A percentile compares a stretch with the other conserved stretches of the same genome.
Conservation (phyloP, 2,113 vertebrate genomes). For the Isichthys henryi region DNA sequence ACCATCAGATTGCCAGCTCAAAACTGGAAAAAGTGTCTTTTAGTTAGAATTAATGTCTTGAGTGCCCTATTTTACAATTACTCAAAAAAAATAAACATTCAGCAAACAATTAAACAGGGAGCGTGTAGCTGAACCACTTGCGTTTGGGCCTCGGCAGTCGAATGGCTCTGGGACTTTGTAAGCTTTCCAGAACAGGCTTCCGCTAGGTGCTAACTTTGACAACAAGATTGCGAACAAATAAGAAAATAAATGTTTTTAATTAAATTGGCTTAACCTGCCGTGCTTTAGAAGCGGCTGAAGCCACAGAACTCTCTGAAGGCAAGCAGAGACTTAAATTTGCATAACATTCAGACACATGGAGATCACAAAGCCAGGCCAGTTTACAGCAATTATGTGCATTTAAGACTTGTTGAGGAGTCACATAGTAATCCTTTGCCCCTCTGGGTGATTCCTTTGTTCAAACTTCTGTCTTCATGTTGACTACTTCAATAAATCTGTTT, state of each 20-base stretch:
- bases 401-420: background rate
- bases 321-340: background rate
- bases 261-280: background rate
- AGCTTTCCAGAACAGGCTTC: background rate
- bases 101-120: background rate
- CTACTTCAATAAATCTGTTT: slow-evolving; percentile 24
- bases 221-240: background rate
- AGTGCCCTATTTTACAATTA: background rate
- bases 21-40: background rate
- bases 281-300: background rate
- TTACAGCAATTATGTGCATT: slow-evolving; percentile 21
- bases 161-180: background rate
- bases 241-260: background rate
- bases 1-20: background rate
- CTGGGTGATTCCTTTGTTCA: slow-evolving; percentile 17
- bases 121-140: background rate
- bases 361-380: slow-evolving; percentile 11
- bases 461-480: slow-evolving; percentile 24
- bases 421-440: slow-evolving; percentile 15
- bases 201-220: background rate
- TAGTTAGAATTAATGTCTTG: background rate
- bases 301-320: background rate
- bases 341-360: background rate
- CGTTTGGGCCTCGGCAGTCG: background rate
- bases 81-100: background rate